A percentile compares a stretch with the other conserved stretches of the same genome.
phyloP scores from a whole-genome alignment of 2,113 vertebrate species.

The Euleptes europaea region DNA sequence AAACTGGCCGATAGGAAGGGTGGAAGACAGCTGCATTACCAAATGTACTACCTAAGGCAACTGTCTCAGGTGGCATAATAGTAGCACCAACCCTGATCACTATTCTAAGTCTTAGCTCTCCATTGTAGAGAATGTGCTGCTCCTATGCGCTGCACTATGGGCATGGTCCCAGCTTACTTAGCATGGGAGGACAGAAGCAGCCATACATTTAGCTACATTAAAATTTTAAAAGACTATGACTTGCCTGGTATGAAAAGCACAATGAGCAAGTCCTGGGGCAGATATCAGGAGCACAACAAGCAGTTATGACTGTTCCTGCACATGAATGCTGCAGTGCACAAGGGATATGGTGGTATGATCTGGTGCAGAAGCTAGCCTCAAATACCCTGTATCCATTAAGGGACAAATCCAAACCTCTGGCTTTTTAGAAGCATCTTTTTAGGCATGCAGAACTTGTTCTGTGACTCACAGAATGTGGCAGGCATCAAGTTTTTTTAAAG shows the following conservation, averaged over 20 bases:
- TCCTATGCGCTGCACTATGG: no score
- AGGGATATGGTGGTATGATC: background rate
- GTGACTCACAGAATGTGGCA: background rate
- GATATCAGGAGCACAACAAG: background rate
- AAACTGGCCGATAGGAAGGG: no score
- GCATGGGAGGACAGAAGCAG: no score
- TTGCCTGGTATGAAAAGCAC: background rate
- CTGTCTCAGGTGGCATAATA: no score
- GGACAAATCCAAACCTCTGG: background rate
- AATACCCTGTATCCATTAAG: background rate
- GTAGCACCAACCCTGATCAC: no score
- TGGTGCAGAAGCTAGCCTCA: background rate
- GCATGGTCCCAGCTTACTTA: no score
- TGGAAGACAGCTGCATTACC: no score
- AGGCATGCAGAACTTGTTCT: background rate
- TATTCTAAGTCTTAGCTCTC: no score
- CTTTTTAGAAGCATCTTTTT: background rate
- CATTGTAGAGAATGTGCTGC: no score
- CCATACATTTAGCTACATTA: background rate
- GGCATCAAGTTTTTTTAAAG: background rate
- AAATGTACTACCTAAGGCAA: no score
- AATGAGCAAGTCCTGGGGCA: background rate
- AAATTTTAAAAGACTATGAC: background rate
- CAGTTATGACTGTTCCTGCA: background rate
- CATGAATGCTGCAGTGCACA: rapidly evolving